A percentile compares a stretch with the other conserved stretches of the same genome.
These are phyloP conservation scores for Jacana jacana DNA, from an alignment of 2,113 vertebrate genomes.

Conservation along the genomic window DNA sequence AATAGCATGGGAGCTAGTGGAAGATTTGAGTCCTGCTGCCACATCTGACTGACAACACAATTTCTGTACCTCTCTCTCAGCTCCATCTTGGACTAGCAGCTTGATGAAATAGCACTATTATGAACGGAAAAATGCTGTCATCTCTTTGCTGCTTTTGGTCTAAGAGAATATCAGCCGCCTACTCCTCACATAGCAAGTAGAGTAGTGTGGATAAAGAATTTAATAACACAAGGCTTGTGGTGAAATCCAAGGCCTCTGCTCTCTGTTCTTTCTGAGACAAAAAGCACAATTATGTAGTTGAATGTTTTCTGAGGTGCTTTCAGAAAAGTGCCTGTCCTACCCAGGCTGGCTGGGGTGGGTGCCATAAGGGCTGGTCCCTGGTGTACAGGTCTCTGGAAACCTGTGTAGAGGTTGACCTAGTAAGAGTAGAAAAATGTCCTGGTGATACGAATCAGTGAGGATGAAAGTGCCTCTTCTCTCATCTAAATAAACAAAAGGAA, in stretches of 20 bases:
- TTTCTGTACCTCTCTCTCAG: neutral
- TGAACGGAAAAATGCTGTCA: neutral
- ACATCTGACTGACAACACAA: neutral
- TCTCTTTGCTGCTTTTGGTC: neutral
- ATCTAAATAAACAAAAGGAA: neutral
- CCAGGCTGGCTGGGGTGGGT: rapidly evolving
- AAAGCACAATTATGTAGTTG: neutral
- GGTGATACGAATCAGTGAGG: neutral
- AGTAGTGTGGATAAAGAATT: neutral
- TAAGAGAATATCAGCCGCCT: neutral
- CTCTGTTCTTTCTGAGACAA: neutral
- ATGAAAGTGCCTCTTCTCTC: neutral
- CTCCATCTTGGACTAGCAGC: neutral
- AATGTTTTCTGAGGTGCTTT: neutral
- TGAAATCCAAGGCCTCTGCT: neutral
- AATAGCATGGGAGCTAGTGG: neutral
- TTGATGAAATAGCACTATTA: neutral
- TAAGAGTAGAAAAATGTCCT: neutral
- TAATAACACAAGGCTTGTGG: neutral
- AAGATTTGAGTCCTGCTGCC: neutral
- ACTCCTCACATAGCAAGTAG: neutral
- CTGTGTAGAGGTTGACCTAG: neutral
- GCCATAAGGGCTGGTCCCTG: neutral
- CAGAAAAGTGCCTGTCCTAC: neutral
- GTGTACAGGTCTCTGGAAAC: rapidly evolving